Conservation (phyloP, 2,797 vertebrate genomes). For the Neomorphus geoffroyi region DNA sequence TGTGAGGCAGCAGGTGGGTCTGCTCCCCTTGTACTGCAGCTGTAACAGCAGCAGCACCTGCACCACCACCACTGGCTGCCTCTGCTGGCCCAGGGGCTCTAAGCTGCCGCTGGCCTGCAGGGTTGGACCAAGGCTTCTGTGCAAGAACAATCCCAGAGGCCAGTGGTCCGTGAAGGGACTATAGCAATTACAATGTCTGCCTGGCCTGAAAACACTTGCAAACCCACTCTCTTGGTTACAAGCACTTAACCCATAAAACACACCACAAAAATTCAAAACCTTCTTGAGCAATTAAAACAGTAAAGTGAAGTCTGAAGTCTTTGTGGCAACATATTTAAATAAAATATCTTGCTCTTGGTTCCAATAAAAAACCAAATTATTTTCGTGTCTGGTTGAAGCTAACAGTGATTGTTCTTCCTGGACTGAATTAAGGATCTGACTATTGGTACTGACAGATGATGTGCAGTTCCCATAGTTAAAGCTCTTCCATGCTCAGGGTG, state of each 20-base stretch:
- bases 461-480: neutral
- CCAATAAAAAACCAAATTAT: neutral
- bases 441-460: neutral
- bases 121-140: neutral
- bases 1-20: neutral
- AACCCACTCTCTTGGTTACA: neutral
- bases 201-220: rapidly evolving
- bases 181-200: neutral
- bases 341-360: neutral
- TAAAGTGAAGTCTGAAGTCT: neutral
- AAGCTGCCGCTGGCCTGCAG: neutral
- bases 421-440: neutral
- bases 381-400: neutral
- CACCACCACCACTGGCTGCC: neutral
- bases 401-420: neutral
- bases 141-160: neutral
- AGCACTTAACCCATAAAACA: neutral
- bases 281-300: neutral
- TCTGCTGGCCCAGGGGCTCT: neutral
- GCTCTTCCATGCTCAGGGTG: neutral
- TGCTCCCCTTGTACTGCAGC: neutral
- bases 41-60: neutral
- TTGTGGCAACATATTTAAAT: neutral
- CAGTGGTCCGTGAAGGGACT: neutral
- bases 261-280: neutral